These are phyloP conservation scores for Nothoprocta perdicaria DNA, from an alignment of 2,113 vertebrate species.

Conservation along the genomic window DNA sequence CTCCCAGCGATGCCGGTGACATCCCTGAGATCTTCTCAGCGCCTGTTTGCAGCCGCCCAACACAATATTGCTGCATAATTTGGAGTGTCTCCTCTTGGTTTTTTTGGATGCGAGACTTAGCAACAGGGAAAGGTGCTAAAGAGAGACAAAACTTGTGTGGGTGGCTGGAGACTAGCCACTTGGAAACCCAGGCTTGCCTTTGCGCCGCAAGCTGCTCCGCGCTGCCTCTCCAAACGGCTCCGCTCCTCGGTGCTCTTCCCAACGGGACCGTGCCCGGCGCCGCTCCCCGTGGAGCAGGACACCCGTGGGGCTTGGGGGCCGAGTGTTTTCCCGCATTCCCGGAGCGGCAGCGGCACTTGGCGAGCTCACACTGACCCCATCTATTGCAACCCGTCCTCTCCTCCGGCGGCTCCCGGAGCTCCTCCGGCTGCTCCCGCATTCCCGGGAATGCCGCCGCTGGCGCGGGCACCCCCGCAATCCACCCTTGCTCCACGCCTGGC, in stretches of 20 bases:
- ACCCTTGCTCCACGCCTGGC: too few species aligned
- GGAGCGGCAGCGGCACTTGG: background rate
- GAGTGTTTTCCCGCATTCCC: too few species aligned
- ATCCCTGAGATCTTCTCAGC: background rate
- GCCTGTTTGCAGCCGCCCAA: constrained; percentile 26
- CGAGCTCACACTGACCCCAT: too few species aligned
- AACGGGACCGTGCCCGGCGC: too few species aligned
- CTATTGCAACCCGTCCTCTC: too few species aligned
- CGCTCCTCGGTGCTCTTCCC: too few species aligned
- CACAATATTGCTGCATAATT: constrained; percentile 52
- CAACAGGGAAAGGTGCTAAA: constrained; percentile 75
- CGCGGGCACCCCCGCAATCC: too few species aligned
- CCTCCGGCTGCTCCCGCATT: too few species aligned
- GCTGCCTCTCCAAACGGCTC: background rate
- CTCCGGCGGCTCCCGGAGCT: too few species aligned
- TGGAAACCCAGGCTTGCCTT: constrained; percentile 68
- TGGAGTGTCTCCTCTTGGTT: constrained; percentile 38
- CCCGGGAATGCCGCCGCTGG: too few species aligned
- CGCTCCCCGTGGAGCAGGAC: rapidly evolving
- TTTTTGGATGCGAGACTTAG: constrained; percentile 74
- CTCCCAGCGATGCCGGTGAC: background rate
- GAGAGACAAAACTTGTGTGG: constrained; percentile 75
- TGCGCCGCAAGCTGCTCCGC: constrained; percentile 60
- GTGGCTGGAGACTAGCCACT: constrained; percentile 74
- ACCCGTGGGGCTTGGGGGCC: background rate